Evolutionary conservation across 1,140 invertebrate species (phyloP), one percentile per base, ranked within the genome.

Genomic region (Drosophila triauraria): DNA sequence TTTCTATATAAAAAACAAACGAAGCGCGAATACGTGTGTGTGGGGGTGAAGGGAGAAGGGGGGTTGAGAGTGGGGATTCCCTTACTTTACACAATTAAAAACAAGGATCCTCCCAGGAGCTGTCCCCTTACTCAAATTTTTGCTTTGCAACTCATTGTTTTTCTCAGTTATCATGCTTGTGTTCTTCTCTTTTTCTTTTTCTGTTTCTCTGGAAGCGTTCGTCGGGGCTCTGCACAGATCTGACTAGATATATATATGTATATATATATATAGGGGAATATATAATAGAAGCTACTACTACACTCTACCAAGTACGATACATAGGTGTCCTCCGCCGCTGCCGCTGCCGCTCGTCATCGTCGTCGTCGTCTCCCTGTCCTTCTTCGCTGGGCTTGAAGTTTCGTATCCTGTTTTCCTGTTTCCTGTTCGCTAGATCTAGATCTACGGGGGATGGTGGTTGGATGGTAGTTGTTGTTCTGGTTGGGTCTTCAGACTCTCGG

Each of bases 131-230:
- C 67, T 77, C 60, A 78, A 69, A 72, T 87, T 85, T 85, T 85
- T 85, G 84, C 84, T 87, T 87, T 78, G 84, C 84, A 87, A 87
- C 84, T 88, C 72, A 87, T 78, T 87, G 70, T 62, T 65, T 65
- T 56, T 23, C 44, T 57, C 43, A 47, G 40, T 63, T 47, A 67
- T 54, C 27, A 43, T 57, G 32, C 54, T 67, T 43, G 4, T 56
- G 38, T 68, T 43, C 62, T 62, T 51, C 53, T 27, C 51, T 7
- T 57, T 38, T 40, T 53, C 44, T 54, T 38, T 46, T 20, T 20
- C 20, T 53, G 57, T 54, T 53, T 50, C 53, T 77, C 57, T 60
- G 50, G 75, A 67, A 77, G 75, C 75, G 40, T 68, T 77, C 63
- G 48, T 70, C 62, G 67, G 63, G 50, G 67, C 67, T 70, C 75